These are phyloP conservation scores for Callospermophilus lateralis DNA, from an alignment of 2,113 vertebrate genomes.

Conservation along the genomic window DNA sequence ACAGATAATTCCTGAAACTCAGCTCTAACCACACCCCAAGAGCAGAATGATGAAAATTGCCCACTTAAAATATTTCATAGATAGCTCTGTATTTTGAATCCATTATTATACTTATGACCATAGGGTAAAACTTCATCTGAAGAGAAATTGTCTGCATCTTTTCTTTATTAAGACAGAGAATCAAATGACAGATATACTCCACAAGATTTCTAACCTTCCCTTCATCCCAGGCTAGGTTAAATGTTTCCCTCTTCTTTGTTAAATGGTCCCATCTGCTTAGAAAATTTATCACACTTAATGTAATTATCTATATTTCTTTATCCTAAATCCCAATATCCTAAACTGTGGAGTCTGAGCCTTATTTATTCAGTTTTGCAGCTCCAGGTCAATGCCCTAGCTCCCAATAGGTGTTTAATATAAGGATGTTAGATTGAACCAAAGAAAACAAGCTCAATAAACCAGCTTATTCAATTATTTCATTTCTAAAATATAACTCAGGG, in stretches of 20 bases:
- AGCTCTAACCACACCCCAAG: neutral
- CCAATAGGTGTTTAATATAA: neutral
- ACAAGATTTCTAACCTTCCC: neutral
- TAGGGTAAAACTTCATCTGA: slow-evolving; percentile 32
- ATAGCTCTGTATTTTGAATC: neutral
- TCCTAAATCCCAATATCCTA: neutral
- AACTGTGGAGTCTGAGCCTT: neutral
- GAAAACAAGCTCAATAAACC: neutral
- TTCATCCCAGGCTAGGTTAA: neutral
- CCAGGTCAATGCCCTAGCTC: neutral
- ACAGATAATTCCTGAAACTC: slow-evolving; percentile 9
- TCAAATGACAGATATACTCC: neutral
- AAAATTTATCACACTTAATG: neutral
- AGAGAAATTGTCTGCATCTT: neutral
- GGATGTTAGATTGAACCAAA: neutral
- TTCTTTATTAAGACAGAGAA: slow-evolving; percentile 6
- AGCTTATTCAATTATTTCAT: slow-evolving; percentile 15
- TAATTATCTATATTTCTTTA: neutral
- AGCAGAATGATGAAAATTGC: slow-evolving; percentile 30
- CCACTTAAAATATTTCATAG: slow-evolving; percentile 19
- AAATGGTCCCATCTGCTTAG: neutral
- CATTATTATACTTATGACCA: slow-evolving; percentile 2
- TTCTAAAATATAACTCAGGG: neutral
- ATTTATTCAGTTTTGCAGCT: neutral
- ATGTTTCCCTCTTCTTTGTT: neutral